Conservation (phyloP, 2,797 vertebrate species). For the Masticophis lateralis region DNA sequence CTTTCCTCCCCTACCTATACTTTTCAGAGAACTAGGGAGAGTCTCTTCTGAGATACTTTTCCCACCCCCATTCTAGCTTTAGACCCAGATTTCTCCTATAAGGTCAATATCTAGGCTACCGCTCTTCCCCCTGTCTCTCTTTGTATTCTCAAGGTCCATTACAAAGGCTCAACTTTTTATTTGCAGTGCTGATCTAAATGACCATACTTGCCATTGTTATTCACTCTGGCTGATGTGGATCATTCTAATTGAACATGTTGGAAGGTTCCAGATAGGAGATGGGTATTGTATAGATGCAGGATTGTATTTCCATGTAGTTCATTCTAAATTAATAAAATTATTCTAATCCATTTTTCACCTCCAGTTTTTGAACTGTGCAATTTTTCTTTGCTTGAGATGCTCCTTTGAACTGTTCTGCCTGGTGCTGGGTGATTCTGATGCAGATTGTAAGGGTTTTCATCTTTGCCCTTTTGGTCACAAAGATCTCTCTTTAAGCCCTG, state of each 20-base stretch:
- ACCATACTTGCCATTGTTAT: background rate
- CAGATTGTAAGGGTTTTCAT: constrained; percentile 26
- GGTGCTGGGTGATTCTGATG: constrained; percentile 16
- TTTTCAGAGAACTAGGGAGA: background rate
- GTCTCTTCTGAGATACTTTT: background rate
- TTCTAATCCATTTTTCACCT: background rate
- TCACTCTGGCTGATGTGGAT: background rate
- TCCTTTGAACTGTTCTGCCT: constrained; percentile 22
- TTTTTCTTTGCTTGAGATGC: constrained; percentile 17
- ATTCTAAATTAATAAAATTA: background rate
- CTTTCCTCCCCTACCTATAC: background rate
- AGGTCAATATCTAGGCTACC: background rate
- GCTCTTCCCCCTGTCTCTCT: background rate
- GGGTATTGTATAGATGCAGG: background rate
- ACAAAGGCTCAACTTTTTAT: background rate
- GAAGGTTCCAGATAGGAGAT: background rate
- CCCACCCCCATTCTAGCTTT: background rate
- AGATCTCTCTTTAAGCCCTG: constrained; percentile 50
- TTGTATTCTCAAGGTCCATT: background rate
- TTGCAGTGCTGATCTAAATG: background rate
- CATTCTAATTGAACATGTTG: background rate
- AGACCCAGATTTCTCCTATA: background rate
- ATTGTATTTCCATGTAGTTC: background rate
- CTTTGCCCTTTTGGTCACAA: constrained; percentile 46
- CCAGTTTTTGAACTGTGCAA: background rate